Evolutionary conservation across 2,113 vertebrate species (phyloP).

Genomic region (Scytalopus superciliaris): DNA sequence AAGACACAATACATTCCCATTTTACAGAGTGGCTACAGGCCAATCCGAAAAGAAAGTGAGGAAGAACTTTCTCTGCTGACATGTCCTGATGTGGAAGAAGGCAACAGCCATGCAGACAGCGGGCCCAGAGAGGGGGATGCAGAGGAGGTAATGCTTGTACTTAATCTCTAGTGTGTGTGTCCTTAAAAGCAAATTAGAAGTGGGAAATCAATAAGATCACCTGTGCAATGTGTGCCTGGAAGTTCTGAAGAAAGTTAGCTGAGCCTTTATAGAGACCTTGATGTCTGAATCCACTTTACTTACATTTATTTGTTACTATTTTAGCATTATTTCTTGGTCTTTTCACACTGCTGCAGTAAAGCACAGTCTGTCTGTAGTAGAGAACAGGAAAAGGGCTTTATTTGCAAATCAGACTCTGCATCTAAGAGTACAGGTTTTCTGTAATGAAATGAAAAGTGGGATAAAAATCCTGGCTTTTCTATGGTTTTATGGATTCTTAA

Average conservation of each 20-base stretch:
- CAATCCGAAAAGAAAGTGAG: constrained; percentile 87
- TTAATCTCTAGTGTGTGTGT: background rate
- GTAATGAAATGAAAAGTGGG: background rate
- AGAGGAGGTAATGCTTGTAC: constrained; percentile 77
- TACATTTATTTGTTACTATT: background rate
- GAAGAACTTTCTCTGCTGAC: constrained; percentile 88
- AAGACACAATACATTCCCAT: background rate
- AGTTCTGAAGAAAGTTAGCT: background rate
- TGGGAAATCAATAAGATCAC: background rate
- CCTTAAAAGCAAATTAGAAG: background rate
- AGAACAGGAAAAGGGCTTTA: background rate
- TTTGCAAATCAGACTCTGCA: background rate
- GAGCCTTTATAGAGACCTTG: background rate
- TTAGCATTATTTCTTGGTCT: background rate
- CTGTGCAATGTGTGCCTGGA: background rate
- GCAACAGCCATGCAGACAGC: constrained; percentile 72
- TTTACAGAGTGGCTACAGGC: constrained; percentile 88
- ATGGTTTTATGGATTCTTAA: background rate
- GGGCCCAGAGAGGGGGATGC: constrained; percentile 71
- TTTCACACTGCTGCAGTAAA: background rate
- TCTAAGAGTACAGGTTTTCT: background rate
- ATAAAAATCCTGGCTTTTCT: background rate
- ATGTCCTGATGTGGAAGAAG: constrained; percentile 86
- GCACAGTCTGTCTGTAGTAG: background rate
- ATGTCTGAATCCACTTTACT: background rate